Conservation (phyloP, 2,113 vertebrate genomes). For the Prunella himalayana region DNA sequence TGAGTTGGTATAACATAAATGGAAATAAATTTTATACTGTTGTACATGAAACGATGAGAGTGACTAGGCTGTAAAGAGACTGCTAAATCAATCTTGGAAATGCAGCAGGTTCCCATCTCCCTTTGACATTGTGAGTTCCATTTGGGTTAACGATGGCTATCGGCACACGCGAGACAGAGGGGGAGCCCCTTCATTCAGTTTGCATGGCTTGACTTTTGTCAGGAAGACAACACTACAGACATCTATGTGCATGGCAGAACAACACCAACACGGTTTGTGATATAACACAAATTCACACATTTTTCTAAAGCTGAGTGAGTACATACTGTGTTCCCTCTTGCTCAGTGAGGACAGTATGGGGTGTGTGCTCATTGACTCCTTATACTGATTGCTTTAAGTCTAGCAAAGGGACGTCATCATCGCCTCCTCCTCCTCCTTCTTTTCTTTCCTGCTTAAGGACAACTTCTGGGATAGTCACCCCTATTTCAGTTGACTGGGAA, state of each 20-base stretch:
- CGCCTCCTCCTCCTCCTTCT: slow-evolving; percentile 68
- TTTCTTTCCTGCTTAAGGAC: slow-evolving; percentile 74
- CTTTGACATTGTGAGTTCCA: not conserved
- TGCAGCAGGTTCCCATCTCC: not conserved
- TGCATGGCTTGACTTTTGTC: not conserved
- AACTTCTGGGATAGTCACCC: slow-evolving; percentile 56
- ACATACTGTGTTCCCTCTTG: not conserved
- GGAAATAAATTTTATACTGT: not conserved
- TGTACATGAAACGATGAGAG: not conserved
- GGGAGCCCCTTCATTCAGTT: not conserved
- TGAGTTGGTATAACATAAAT: not conserved
- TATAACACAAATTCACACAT: not conserved
- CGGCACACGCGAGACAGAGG: not conserved
- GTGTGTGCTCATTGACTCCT: not conserved
- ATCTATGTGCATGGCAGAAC: not conserved
- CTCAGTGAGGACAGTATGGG: not conserved
- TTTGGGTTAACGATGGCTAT: not conserved
- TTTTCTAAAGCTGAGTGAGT: not conserved
- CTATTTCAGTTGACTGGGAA: slow-evolving; percentile 52
- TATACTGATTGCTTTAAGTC: slow-evolving; percentile 86
- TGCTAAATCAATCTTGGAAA: not conserved
- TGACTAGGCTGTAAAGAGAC: not conserved
- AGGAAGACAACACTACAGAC: not conserved
- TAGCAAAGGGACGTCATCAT: slow-evolving; percentile 70
- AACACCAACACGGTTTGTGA: not conserved